Base-by-base conservation (phyloP, 2,888 invertebrate species). In the Gisinianus flammeolus region DNA sequence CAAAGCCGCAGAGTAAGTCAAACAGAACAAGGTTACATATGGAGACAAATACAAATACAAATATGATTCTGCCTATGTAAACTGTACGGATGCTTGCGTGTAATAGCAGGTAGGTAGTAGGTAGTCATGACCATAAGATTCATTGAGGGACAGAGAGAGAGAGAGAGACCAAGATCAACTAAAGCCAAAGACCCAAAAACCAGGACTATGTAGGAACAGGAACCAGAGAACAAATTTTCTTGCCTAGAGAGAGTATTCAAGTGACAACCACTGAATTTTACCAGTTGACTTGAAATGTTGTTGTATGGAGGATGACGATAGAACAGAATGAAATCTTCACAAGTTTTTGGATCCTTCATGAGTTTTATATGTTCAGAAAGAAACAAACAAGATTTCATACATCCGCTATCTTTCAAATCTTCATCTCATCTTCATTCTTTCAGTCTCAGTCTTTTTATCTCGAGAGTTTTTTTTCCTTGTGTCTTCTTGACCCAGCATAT, bases 401-500 rank as follows among this genome's bases (percentile, higher is more conserved):
- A 44, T 44, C 44, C 44, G 44, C 44, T 44, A 44, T 44, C 44
- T 6, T 44, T 19, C 44, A 44, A 44, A 44, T 44, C 44, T 44
- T 19, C 44, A 44, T 44, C 44, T 16, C 44, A 44, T 44, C 12
- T 6, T 44, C 44, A 44, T 44, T 44, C 44, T 44, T 44, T 12
- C 12, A 44, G 5, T 12, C 12, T 35, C 6, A 35, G 12, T 44
- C 44, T 44, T 44, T 44, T 44, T 44, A 19, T 16, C 12, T 44
- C 44, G 44, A 16, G 44, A 44, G 44, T 19, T 44, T 44, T 24
- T 62, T 62, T 26, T 62, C 62, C 28, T 12, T 44, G 24, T 54
- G 19, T 19, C 54, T 54, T 70, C 70, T 70, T 70, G 70, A 70
- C 70, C 70, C 52, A 70, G 10, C 58, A 58, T 72, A 33, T 72